Percentiles rank a stretch among this genome's conserved stretches.
Conservation (phyloP, 2,113 vertebrate genomes). For the Oreocharis arfaki region DNA sequence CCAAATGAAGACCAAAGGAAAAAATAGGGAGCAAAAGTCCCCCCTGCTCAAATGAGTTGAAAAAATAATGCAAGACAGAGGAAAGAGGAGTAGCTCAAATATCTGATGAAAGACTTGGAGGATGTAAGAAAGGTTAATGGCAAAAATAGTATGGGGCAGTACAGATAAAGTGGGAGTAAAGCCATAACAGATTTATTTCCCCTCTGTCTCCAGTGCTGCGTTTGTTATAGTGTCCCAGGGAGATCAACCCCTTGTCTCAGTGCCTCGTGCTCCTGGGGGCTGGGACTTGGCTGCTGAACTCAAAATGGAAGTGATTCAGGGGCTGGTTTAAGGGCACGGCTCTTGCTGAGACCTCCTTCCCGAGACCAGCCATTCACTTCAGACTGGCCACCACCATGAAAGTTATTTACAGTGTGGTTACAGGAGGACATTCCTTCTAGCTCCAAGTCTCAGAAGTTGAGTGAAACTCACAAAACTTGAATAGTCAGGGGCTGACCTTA, state of each 20-base stretch:
- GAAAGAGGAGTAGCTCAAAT: background rate
- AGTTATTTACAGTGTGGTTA: constrained; percentile 44
- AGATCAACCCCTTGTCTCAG: fast-evolving
- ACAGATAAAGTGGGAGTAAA: background rate
- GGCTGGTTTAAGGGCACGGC: background rate
- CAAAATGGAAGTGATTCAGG: fast-evolving
- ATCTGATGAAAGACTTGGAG: background rate
- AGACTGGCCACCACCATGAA: background rate
- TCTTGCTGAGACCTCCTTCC: background rate
- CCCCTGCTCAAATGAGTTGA: background rate
- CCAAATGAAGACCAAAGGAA: background rate
- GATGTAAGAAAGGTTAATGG: background rate
- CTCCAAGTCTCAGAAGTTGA: constrained; percentile 1
- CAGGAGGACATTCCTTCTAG: constrained; percentile 31
- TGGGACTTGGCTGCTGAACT: background rate
- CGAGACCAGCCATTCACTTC: background rate
- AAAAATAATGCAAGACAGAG: background rate
- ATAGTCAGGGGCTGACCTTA: constrained; percentile 32
- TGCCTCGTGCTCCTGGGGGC: background rate
- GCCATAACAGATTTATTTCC: background rate
- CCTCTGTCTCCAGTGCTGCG: background rate
- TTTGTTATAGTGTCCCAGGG: background rate
- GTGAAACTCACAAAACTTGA: constrained; percentile 17
- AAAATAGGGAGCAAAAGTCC: background rate
- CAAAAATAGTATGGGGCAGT: background rate